Base-by-base conservation (phyloP, 2,888 invertebrate genomes). In the Leptinotarsa peninsularis region DNA sequence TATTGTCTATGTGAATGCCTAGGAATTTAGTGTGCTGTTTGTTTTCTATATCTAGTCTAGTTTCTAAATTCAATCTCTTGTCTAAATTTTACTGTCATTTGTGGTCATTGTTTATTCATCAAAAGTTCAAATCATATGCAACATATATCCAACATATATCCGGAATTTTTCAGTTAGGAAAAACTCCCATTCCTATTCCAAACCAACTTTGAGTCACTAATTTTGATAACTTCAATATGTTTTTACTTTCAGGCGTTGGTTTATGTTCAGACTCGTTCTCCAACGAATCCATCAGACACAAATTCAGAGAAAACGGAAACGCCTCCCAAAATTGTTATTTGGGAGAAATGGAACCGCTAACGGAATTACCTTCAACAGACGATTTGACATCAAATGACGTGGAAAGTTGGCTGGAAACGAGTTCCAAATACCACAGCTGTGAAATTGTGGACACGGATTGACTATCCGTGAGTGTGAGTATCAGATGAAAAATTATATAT, bases 341-440 rank as follows among this genome's bases (percentile, higher is more conserved):
- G 33, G 88, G 89, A 49, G 93, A 93, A 83, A 90, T 94, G 88
- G 91, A 93, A 84, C 94, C 94, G 0, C 86, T 94, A 18, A 93
- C 92, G 0, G 93, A 92, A 82, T 86, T 91, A 4, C 93, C 91
- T 2, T 93, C 93, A 0, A 91, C 88, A 4, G 93, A 93, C 77
- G 93, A 93, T 82, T 92, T 93, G 81, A 87, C 93, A 18, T 92
- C 93, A 0, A 91, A 90, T 74, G 91, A 91, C 7, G 93, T 93
- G 0, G 94, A 94, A 84, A 93, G 93, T 83, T 94, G 93, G 90
- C 89, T 93, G 23, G 94, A 94, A 82, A 93, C 93, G 1, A 93
- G 93, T 74, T 94, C 93, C 54, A 94, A 94, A 83, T 94, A 93
- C 85, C 94, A 94, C 85, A 94, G 94, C 84, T 94, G 94, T 82